phyloP scores from a whole-genome alignment of 2,113 vertebrate genomes.

The Brienomyrus brachyistius region DNA sequence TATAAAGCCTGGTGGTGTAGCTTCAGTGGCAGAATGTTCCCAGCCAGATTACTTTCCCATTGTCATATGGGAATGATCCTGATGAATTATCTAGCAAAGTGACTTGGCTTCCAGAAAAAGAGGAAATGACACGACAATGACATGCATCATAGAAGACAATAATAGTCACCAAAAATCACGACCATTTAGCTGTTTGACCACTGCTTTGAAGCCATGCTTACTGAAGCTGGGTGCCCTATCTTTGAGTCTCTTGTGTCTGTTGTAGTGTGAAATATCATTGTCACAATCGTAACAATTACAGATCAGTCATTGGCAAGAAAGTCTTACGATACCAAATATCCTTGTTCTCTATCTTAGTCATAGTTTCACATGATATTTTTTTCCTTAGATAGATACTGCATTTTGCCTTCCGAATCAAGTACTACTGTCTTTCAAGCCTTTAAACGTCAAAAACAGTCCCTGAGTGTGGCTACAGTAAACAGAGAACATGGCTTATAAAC shows the following conservation, averaged over 20 bases:
- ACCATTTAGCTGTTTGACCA: neutral
- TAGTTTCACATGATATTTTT: neutral
- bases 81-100: constrained; percentile 16
- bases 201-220: neutral
- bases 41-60: constrained; percentile 4
- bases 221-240: neutral
- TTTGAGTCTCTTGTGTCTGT: neutral
- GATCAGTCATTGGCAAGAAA: neutral
- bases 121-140: neutral
- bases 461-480: neutral
- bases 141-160: neutral
- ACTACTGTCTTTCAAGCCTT: neutral
- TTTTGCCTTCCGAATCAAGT: neutral
- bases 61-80: constrained; percentile 14
- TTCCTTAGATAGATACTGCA: neutral
- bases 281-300: neutral
- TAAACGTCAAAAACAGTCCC: neutral
- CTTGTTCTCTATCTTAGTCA: neutral
- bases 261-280: neutral
- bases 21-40: constrained; percentile 1
- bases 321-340: neutral
- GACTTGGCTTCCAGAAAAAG: neutral
- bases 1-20: neutral
- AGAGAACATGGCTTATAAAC: neutral
- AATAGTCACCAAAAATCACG: neutral